A percentile compares a stretch with the other conserved stretches of the same genome.
phyloP scores from a whole-genome alignment of 2,113 vertebrate species.

The Laticauda laticaudata region DNA sequence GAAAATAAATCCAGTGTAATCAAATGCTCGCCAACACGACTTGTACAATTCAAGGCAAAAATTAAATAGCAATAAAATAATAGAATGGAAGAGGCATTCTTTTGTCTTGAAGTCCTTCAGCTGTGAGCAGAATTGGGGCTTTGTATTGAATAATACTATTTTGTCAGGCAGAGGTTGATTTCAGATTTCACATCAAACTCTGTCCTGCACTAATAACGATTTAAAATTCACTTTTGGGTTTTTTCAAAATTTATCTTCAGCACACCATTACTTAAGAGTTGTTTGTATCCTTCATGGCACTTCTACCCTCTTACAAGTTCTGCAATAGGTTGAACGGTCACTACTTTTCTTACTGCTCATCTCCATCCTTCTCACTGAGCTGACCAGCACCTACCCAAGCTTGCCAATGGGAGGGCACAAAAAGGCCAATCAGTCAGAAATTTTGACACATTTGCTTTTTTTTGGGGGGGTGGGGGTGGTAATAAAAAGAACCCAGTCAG shows the following conservation, averaged over 20 bases:
- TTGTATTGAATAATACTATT: not conserved
- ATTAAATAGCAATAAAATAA: slow-evolving; percentile 55
- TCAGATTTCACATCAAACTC: not conserved
- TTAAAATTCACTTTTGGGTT: not conserved
- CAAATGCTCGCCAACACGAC: slow-evolving; percentile 63
- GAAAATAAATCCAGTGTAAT: slow-evolving; percentile 68
- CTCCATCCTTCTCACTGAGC: not conserved
- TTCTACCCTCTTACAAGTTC: not conserved
- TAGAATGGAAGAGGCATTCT: slow-evolving; percentile 6
- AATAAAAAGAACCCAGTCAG: not conserved
- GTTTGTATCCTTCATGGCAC: not conserved
- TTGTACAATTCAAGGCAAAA: slow-evolving; percentile 48
- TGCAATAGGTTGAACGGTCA: not conserved
- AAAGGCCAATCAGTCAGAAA: not conserved
- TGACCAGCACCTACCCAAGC: not conserved
- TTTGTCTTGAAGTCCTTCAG: slow-evolving; percentile 47
- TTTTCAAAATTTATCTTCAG: not conserved
- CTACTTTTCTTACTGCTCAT: not conserved
- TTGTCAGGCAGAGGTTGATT: not conserved
- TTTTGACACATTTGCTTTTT: not conserved
- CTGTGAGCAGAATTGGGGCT: slow-evolving; percentile 19
- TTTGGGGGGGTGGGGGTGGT: too few relatives aligned
- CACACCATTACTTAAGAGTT: not conserved
- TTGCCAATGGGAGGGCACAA: not conserved
- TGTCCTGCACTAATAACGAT: not conserved